Conservation (phyloP, 2,113 vertebrate genomes). For the Leucosticte australis region DNA sequence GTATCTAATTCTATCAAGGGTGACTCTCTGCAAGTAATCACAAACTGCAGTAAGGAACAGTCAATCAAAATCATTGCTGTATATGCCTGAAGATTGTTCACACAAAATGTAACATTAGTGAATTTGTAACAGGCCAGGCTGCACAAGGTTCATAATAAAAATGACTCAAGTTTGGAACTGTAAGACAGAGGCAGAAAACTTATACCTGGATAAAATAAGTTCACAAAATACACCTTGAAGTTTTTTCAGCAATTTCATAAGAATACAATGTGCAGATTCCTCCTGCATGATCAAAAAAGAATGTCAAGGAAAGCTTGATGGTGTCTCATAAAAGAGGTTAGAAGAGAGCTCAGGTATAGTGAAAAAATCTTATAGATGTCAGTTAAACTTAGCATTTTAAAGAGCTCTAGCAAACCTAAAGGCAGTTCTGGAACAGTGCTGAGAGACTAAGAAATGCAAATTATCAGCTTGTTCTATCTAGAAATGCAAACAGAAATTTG, state of each 20-base stretch:
- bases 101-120: background rate
- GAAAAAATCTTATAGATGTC: background rate
- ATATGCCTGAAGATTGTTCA: background rate
- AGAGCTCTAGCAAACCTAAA: background rate
- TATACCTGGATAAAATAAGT: background rate
- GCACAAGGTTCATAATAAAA: background rate
- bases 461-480: background rate
- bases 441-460: background rate
- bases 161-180: background rate
- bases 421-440: background rate
- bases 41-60: background rate
- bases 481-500: background rate
- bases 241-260: background rate
- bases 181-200: background rate
- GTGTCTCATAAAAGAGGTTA: background rate
- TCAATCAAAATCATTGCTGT: slow-evolving; percentile 23
- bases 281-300: background rate
- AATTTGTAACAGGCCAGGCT: slow-evolving; percentile 5
- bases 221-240: background rate
- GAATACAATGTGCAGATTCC: background rate
- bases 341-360: background rate
- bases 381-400: background rate
- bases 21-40: slow-evolving; percentile 18
- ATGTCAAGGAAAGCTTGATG: background rate
- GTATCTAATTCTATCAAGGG: slow-evolving; percentile 8